Base-by-base conservation (phyloP, 2,113 vertebrate species). In the Maccullochella peelii region DNA sequence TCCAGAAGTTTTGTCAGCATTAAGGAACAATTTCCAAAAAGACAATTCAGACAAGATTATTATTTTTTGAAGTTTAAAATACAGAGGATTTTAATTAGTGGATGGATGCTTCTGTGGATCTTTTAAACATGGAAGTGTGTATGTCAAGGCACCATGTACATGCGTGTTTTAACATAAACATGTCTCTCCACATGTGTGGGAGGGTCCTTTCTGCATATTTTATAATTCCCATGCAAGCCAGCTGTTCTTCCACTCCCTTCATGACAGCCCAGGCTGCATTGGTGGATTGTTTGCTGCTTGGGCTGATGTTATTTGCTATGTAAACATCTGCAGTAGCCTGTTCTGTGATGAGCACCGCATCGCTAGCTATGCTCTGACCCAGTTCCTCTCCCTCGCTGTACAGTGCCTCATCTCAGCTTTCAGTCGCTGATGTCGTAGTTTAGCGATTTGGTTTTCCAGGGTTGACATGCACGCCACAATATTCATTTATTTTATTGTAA, bases 251-350 rank as follows among this genome's bases (percentile, higher is more conserved):
- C 58, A 49, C 47, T 57, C 77, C 73, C 68, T 16, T 67, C 69
- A 58, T 61, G 20, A 47, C 27, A 65, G 66, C 66, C 15, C 12
- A 11, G 59, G 58, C 52, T 50, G 58, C 74, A 69, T 71, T 40
- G 23, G 25, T 54, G 63, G 69, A 71, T 74, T 86, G 70, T 82
- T 77, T 86, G 76, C 65, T 83, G 71, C 86, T 69, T 11, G 40
- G 38, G 49, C 68, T 88, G 77, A 84, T 87, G 83, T 86, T 89
- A 67, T 82, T 68, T 81, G 40, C 54, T 72, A 86, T 92, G 80
- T 80, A 87, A 91, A 94, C 90, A 92, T 92, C 92, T 93, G 90
- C 86, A 87, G 70, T 73, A 52, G 57, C 58, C 82, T 80, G 73
- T 73, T 88, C 79, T 77, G 42, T 62, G 74, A 81, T 82, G 88